A percentile compares a stretch with the other conserved stretches of the same genome.
phyloP scores from a whole-genome alignment of 2,797 vertebrate genomes.

The Myoxocephalus aenaeus region DNA sequence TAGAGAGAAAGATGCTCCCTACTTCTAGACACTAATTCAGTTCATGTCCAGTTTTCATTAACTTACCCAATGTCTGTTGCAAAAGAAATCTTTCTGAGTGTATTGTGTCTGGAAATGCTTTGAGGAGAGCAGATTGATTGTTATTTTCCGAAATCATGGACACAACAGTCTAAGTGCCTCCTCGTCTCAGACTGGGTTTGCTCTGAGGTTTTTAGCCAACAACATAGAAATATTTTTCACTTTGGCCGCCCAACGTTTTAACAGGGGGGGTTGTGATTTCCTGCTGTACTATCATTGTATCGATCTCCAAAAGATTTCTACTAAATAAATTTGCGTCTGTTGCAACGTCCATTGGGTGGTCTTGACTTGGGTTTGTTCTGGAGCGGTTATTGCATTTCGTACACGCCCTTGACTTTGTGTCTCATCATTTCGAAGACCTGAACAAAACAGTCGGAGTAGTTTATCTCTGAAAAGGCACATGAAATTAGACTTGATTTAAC shows the following conservation, averaged over 20 bases:
- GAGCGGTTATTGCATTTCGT: neutral
- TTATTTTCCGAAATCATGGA: constrained; percentile 33
- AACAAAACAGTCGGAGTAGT: constrained; percentile 13
- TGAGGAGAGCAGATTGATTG: constrained; percentile 23
- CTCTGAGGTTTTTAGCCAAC: constrained; percentile 7
- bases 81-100: constrained; percentile 39
- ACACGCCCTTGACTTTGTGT: neutral
- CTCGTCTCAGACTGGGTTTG: constrained; percentile 34
- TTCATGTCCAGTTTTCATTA: constrained; percentile 30
- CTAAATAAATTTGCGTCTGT: constrained; percentile 66
- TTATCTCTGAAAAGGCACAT: constrained; percentile 16
- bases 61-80: neutral
- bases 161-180: constrained; percentile 67
- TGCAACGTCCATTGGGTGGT: constrained; percentile 2
- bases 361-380: neutral
- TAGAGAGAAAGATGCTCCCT: constrained; percentile 12
- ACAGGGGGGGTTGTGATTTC: constrained; percentile 1
- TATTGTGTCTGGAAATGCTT: constrained; percentile 26
- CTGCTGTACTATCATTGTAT: constrained; percentile 18
- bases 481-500: constrained; percentile 26
- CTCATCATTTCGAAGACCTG: constrained; percentile 4
- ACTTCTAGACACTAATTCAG: constrained; percentile 37
- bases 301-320: constrained; percentile 54
- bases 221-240: constrained; percentile 24
- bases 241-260: constrained; percentile 6